Evolutionary conservation across 2,888 invertebrate genomes (phyloP), one percentile per base, ranked within the genome.

Genomic region (Epsilonema sp.): DNA sequence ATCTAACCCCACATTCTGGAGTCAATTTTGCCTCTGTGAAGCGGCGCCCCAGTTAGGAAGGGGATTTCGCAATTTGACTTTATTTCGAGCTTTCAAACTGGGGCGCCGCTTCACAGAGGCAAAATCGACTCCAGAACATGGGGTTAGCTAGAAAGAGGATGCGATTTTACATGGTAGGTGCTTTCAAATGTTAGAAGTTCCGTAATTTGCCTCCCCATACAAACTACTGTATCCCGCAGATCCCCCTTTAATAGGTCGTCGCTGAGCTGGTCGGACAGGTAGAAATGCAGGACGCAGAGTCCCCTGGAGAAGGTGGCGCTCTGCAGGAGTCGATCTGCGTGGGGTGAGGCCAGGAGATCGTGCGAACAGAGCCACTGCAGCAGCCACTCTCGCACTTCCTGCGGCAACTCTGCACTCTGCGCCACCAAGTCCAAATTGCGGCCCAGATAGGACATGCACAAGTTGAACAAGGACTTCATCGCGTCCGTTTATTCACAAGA

Each of bases 221-320:
- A n/a, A n/a, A n/a, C n/a, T n/a, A n/a, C n/a, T n/a, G n/a, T n/a
- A n/a, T n/a, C n/a, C n/a, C n/a, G n/a, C n/a, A n/a, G n/a, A n/a
- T n/a, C n/a, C n/a, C n/a, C n/a, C n/a, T 45, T 37, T 45, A 62
- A 52, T 25, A 57, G 49, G 0, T 54, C 52, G 40, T 58, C 57
- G 20, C 44, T 54, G 5, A 57, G 36, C 25, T 57, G 52, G 19
- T 57, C 56, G 42, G 58, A 56, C 13, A 62, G 49, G 42, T 58
- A 62, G 51, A 62, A 63, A 31, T 51, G 46, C 16, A 62, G 47
- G 11, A 52, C 49, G 2, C 52, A 52, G 43, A 62, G 50, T 45
- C 59, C 58, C 21, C 45, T 45, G 22, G 56, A 56, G 49, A 63
- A 63, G 23, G 50, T 46, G 39, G 55, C 53, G 16, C 53, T 51